Conservation (phyloP, 2,113 vertebrate genomes). For the Zingel zingel region DNA sequence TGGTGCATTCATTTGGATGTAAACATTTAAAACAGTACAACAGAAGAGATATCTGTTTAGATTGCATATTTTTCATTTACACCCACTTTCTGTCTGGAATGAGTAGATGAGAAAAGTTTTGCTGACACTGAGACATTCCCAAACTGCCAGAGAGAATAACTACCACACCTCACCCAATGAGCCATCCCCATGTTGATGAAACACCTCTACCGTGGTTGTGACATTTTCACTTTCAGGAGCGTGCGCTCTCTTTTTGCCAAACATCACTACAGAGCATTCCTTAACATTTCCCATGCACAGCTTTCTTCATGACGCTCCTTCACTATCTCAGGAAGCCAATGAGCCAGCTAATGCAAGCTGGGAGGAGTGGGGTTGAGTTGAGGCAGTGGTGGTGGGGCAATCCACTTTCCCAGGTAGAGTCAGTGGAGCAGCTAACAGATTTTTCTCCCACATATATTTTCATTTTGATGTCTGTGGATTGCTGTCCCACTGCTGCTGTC, state of each 20-base stretch:
- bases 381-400: slow-evolving; percentile 19
- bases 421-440: slow-evolving; percentile 60
- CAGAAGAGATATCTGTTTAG: slow-evolving; percentile 13
- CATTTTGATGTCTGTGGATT: slow-evolving; percentile 61
- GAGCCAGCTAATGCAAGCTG: slow-evolving; percentile 61
- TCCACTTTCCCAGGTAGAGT: slow-evolving; percentile 65
- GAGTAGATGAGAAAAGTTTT: slow-evolving; percentile 47
- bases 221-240: slow-evolving; percentile 53
- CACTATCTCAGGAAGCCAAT: slow-evolving; percentile 57
- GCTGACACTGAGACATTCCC: slow-evolving; percentile 51
- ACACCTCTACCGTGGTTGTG: slow-evolving; percentile 52
- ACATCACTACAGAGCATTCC: slow-evolving; percentile 33
- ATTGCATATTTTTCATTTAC: slow-evolving; percentile 43
- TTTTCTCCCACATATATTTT: slow-evolving; percentile 56
- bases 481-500: slow-evolving; percentile 42
- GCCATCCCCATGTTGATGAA: slow-evolving; percentile 53
- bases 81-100: slow-evolving; percentile 20
- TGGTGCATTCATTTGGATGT: slow-evolving; percentile 1
- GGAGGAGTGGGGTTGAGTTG: not conserved
- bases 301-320: slow-evolving; percentile 41
- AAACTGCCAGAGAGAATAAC: slow-evolving; percentile 52
- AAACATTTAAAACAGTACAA: slow-evolving; percentile 20
- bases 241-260: slow-evolving; percentile 31
- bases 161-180: slow-evolving; percentile 46
- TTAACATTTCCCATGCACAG: slow-evolving; percentile 43